Base-by-base conservation (phyloP, 2,888 invertebrate species). In the Agrochola lychnidis region DNA sequence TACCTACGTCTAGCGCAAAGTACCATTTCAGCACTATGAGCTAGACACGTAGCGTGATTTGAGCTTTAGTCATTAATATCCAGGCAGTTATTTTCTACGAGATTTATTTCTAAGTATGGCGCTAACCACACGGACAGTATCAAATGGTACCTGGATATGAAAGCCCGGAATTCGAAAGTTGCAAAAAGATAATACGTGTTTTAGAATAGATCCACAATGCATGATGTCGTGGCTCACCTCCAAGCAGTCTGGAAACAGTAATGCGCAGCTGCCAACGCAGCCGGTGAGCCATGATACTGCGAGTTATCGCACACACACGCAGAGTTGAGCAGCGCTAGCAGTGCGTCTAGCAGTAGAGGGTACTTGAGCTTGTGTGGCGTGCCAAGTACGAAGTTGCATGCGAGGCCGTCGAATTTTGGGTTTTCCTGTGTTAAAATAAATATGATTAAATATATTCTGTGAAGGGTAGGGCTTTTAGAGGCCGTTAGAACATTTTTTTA, bases 371-470 rank as follows among this genome's bases (percentile, higher is more conserved):
- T 98, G 92, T 99, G 99, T 0, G 99, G 98, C 2, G 99, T 99
- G 70, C 99, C 99, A 81, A 99, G 97, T 78, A 99, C 98, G 92
- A 99, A 99, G 96, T 99, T 99, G 95, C 99, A 99, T 3, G 99
- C 99, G 73, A 99, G 94, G 5, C 98, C 98, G 95, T 99, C 99
- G 76, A 99, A 97, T 94, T 99, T 99, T 0, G 99, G 99, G 64
- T 98, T 98, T 89, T 99, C 99, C 94, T 98, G 61, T 7, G 36
- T 36, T 36, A 36, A 36, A 36, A 36, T 36, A 36, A 36, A 36
- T 36, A 36, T 36, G 36, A 36, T 36, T 3, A 36, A 36, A 36
- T 36, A 36, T 3, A 36, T 4, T 36, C 36, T 36, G 36, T 36
- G 36, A 36, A 36, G 36, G 36, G 36, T 36, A 3, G 36, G 36